Evolutionary conservation across 53 echinoderm and acorn worm genomes (phyloP), one percentile per base, ranked within the genome.

Genomic region (Holothuria scabra): DNA sequence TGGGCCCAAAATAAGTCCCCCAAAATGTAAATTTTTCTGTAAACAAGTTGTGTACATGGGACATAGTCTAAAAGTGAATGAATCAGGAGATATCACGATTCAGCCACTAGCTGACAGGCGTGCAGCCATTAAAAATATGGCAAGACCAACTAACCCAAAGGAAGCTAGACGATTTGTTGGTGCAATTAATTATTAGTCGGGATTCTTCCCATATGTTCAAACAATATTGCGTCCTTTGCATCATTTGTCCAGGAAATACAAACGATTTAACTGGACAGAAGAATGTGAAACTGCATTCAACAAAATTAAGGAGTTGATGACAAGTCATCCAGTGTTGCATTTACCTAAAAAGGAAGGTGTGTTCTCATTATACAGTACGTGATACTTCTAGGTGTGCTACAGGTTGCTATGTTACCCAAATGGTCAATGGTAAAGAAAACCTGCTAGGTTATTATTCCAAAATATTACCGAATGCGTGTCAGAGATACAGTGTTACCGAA

Each of bases 401-500:
- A 22, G 52, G 86, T 24, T 58, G 79, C 24, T 86, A 79, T 37
- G 46, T 86, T 35, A 86, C 86, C 20, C 86, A 79, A 86, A 44
- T 41, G 0, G 72, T 86, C 12, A 87, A 82, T 60, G 82, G 82
- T 12, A 4, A 87, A 82, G 33, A 41, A n/a, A n/a, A n/a, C 22
- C 31, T 87, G 19, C 37, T 87, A 26, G 87, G 82, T 8, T 87
- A 87, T 71, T 83, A 87, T 58, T 87, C 83, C 0, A 87, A 87
- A 46, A 68, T 82, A 30, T 61, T 87, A n/a, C 87, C 87, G 0
- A 23, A 71, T 25, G 71, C 87, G 59, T 82, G 60, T 26, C 18
- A 46, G 46, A 52, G 59, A 4, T 87, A 87, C 46, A 82, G 71
- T 44, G 87, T 87, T 12, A 87, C 82, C 20, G 72, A 87, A 46